Conservation (phyloP, 1,140 invertebrate species). For the Eriocheir sinensis region DNA sequence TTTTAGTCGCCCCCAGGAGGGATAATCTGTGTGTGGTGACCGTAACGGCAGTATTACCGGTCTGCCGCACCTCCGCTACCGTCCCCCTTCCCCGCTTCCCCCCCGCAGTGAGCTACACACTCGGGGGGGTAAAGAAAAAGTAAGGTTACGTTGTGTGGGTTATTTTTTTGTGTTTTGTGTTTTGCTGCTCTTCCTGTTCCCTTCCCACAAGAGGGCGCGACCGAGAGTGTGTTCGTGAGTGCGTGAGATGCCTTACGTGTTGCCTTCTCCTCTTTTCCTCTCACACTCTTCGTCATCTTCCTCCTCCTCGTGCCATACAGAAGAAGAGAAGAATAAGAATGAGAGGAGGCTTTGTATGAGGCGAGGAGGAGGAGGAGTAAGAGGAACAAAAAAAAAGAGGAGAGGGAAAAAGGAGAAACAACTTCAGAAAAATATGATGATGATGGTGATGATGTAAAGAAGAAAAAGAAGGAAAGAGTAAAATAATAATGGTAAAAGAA, state of each 20-base stretch:
- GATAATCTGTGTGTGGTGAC: slow-evolving; percentile 40
- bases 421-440: not conserved
- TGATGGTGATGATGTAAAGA: not conserved
- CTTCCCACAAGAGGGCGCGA: not conserved
- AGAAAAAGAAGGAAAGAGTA: not conserved
- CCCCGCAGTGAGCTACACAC: not conserved
- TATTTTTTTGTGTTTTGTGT: not conserved
- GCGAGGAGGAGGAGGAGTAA: slow-evolving; percentile 7
- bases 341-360: not conserved
- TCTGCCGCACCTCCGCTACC: not conserved
- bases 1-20: not conserved
- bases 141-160: not conserved
- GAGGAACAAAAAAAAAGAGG: not conserved
- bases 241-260: too few species aligned
- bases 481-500: not conserved
- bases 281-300: not conserved
- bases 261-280: not conserved
- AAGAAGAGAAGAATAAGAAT: not conserved
- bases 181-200: not conserved
- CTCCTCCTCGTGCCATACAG: not conserved
- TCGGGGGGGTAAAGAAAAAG: not conserved
- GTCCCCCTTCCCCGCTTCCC: not conserved
- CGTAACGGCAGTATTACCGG: slow-evolving; percentile 29
- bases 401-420: slow-evolving; percentile 2
- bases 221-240: not conserved